A percentile compares a stretch with the other conserved stretches of the same genome.
Conservation (phyloP, 2,113 vertebrate species). For the Rhinoptilus africanus region DNA sequence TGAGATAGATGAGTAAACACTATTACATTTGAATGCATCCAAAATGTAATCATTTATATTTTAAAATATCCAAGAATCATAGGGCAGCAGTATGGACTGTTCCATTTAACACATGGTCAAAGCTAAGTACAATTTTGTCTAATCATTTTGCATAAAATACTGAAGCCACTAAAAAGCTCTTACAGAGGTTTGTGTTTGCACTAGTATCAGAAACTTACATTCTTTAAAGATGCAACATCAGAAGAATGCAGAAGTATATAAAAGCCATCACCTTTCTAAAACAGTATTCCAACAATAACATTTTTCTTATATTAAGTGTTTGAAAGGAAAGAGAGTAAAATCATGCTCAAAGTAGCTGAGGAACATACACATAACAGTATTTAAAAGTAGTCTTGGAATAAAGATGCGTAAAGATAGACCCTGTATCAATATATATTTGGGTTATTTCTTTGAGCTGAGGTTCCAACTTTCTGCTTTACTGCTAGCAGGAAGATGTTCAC, state of each 20-base stretch:
- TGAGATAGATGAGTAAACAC: slow-evolving; percentile 8
- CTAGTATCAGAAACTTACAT: neutral
- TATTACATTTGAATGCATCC: neutral
- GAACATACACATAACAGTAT: neutral
- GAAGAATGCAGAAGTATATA: neutral
- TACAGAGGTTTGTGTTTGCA: neutral
- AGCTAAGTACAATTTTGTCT: neutral
- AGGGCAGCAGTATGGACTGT: neutral
- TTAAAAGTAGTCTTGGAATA: neutral
- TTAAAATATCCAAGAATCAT: neutral
- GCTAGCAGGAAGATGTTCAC: neutral
- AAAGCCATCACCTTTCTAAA: neutral
- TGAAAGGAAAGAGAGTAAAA: neutral
- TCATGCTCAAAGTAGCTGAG: neutral
- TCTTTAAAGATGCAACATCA: neutral
- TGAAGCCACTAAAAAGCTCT: neutral
- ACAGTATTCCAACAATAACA: neutral
- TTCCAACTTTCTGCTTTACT: slow-evolving; percentile 1
- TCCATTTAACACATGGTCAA: neutral
- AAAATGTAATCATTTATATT: neutral
- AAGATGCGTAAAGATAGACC: neutral
- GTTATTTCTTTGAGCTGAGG: neutral
- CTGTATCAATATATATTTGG: neutral
- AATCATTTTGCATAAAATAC: neutral
- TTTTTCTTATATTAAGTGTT: neutral